Percentiles rank a stretch among this genome's conserved stretches.
Conservation (phyloP, 2,113 vertebrate species). For the Pituophis catenifer region DNA sequence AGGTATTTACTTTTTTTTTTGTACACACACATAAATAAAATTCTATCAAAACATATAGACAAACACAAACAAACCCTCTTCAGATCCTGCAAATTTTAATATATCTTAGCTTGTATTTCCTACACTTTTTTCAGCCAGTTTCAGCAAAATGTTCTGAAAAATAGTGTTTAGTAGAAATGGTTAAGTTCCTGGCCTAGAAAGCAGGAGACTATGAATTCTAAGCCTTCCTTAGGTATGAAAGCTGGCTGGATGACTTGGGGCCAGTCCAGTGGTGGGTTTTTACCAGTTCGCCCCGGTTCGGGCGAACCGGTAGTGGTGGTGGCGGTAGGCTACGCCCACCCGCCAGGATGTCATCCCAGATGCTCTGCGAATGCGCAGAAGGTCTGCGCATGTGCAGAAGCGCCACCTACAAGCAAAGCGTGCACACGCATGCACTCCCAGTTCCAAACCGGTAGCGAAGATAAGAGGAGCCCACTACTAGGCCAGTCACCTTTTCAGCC, state of each 20-base stretch:
- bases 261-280: background rate
- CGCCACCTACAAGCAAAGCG: no score
- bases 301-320: no score
- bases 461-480: no score
- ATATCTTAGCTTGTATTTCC: background rate
- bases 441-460: no score
- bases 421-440: no score
- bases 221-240: background rate
- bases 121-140: background rate
- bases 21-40: no score
- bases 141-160: background rate
- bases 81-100: background rate
- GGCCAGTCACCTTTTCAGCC: background rate
- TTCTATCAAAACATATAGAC: background rate
- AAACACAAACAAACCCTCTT: background rate
- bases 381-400: no score
- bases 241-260: background rate
- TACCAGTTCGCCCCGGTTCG: no score
- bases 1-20: background rate
- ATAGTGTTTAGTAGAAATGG: background rate
- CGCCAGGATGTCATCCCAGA: no score
- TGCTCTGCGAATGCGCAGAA: no score
- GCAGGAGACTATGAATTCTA: background rate
- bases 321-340: no score
- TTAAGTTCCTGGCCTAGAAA: background rate